These are phyloP conservation scores for Dryococelus australis DNA, from an alignment of 2,888 invertebrate genomes.

Conservation along the genomic window DNA sequence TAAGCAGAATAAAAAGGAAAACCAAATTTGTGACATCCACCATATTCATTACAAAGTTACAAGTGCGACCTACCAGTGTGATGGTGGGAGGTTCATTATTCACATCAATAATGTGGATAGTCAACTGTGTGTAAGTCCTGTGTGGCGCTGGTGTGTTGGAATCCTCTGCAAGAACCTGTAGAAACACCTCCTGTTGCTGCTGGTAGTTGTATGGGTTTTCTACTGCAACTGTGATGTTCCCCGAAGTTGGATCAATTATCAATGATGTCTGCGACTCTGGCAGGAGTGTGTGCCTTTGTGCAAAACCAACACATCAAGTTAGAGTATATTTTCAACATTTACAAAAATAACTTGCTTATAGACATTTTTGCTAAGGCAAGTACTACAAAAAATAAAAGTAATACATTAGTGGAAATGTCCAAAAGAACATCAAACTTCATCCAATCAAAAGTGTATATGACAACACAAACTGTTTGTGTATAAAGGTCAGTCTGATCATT, in stretches of 20 bases:
- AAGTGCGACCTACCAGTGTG: conserved; percentile 62
- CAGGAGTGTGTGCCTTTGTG: conserved; percentile 25
- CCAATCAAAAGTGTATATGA: too few species aligned
- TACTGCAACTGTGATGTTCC: conserved; percentile 64
- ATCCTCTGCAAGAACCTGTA: conserved; percentile 58
- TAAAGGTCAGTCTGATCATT: too few species aligned
- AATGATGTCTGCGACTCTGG: conserved; percentile 49
- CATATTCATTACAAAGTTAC: too few species aligned
- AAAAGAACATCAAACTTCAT: too few species aligned
- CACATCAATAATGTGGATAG: conserved; percentile 70
- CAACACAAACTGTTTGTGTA: too few species aligned
- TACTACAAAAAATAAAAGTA: too few species aligned
- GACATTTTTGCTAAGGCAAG: too few species aligned
- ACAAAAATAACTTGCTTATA: background rate
- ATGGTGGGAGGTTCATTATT: conserved; percentile 77
- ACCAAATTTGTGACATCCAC: too few species aligned
- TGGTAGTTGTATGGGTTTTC: conserved; percentile 70
- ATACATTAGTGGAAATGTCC: too few species aligned
- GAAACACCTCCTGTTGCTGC: conserved; percentile 63
- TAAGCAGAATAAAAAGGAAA: too few species aligned
- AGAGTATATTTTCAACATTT: background rate
- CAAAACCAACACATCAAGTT: background rate
- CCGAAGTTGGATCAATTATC: conserved; percentile 63
- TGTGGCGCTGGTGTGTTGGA: conserved; percentile 53
- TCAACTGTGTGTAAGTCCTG: conserved; percentile 63